Evolutionary conservation across 1,140 invertebrate species (phyloP).

Genomic region (Drosophila hydei): DNA sequence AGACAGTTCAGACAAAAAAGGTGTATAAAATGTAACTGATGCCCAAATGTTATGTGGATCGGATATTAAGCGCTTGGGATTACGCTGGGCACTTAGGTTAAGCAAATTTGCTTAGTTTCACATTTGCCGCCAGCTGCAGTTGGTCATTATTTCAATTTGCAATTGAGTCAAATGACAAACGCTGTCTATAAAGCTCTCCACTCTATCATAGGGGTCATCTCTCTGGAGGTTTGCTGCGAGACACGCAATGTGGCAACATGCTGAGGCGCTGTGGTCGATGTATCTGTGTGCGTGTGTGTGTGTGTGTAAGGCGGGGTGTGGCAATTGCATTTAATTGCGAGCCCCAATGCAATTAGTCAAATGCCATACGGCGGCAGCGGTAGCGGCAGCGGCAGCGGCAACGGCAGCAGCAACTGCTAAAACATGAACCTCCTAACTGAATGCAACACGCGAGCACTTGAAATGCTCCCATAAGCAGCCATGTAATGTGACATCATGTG

Average conservation of each 20-base stretch:
- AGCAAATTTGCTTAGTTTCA: slow-evolving; percentile 25
- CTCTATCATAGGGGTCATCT: slow-evolving; percentile 46
- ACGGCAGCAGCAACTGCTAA: slow-evolving; percentile 23
- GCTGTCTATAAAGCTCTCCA: slow-evolving; percentile 51
- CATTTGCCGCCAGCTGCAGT: slow-evolving; percentile 13
- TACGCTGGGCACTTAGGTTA: slow-evolving; percentile 25
- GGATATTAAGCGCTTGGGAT: slow-evolving; percentile 4
- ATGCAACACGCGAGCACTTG: slow-evolving; percentile 46
- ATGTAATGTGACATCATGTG: slow-evolving; percentile 49
- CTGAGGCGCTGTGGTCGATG: neutral
- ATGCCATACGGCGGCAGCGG: slow-evolving; percentile 40
- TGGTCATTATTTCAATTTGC: slow-evolving; percentile 55
- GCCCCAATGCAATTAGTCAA: slow-evolving; percentile 71
- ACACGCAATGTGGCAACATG: slow-evolving; percentile 33
- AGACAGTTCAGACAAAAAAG: neutral
- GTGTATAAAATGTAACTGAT: neutral
- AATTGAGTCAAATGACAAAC: slow-evolving; percentile 57
- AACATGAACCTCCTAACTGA: slow-evolving; percentile 22
- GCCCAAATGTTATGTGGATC: neutral
- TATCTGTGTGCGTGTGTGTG: neutral
- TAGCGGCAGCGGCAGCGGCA: slow-evolving; percentile 15
- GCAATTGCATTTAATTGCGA: slow-evolving; percentile 72
- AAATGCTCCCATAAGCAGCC: slow-evolving; percentile 42
- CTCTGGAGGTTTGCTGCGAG: slow-evolving; percentile 40
- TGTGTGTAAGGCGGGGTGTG: neutral